Evolutionary conservation across 1,140 invertebrate species (phyloP).

Genomic region (Trissolcus basalis): DNA sequence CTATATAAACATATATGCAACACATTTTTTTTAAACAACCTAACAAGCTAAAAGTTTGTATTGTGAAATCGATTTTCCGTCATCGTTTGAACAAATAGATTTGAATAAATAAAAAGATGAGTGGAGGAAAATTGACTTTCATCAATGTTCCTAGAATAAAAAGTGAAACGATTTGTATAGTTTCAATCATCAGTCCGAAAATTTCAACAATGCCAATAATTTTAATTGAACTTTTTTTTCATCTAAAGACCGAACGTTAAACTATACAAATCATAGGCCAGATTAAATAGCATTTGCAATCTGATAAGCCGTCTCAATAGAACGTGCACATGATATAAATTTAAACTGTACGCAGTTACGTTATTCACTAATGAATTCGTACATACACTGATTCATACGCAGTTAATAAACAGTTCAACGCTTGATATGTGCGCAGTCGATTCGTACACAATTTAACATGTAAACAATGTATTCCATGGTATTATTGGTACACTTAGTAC

Average conservation of each 20-base stretch:
- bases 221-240: too few species aligned
- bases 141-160: too few species aligned
- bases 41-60: too few species aligned
- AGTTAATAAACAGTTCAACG: background rate
- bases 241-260: background rate
- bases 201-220: too few species aligned
- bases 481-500: constrained; percentile 21
- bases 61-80: too few species aligned
- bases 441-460: constrained; percentile 15
- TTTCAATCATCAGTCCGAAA: too few species aligned
- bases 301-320: background rate
- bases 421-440: constrained; percentile 7
- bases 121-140: too few species aligned
- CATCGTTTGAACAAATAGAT: too few species aligned
- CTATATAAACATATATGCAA: too few species aligned
- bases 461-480: constrained; percentile 4
- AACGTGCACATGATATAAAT: background rate
- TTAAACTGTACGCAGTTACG: constrained; percentile 5
- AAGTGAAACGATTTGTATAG: too few species aligned
- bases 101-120: too few species aligned
- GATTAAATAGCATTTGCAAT: background rate
- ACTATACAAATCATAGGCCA: background rate
- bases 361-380: constrained; percentile 12
- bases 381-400: constrained; percentile 9
- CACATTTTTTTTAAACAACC: too few species aligned